A percentile compares a stretch with the other conserved stretches of the same genome.
phyloP scores from a whole-genome alignment of 2,888 invertebrate genomes.

The Emmelina monodactyla region DNA sequence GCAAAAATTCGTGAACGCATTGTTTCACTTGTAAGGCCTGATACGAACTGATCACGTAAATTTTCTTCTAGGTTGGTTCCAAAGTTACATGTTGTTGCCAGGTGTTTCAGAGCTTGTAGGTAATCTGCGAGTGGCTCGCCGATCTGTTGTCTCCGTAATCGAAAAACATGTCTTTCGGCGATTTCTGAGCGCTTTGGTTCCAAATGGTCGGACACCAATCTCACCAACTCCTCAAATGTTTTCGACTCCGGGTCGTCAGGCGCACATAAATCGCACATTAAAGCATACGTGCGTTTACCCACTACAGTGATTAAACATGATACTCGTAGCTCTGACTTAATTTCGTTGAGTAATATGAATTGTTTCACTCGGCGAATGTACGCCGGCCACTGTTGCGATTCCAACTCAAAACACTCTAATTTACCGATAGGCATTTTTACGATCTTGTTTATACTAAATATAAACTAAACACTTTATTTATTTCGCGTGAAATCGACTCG shows the following conservation, averaged over 20 bases:
- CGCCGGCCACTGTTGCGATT: conserved; percentile 5
- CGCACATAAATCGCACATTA: background rate
- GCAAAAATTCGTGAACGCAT: conserved; percentile 8
- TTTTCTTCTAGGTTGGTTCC: conserved; percentile 6
- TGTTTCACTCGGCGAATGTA: conserved; percentile 6
- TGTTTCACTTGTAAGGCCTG: conserved; percentile 5
- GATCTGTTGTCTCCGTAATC: conserved; percentile 3
- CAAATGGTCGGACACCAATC: background rate
- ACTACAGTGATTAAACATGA: background rate
- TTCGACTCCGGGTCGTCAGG: background rate
- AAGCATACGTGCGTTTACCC: background rate
- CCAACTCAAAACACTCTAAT: conserved; percentile 4
- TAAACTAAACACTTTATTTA: background rate
- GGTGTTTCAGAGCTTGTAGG: conserved; percentile 23
- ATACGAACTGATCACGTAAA: conserved; percentile 9
- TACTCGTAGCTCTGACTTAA: conserved; percentile 5
- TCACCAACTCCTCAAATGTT: background rate
- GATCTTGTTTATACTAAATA: no score
- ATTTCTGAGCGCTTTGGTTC: conserved; percentile 4
- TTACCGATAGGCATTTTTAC: conserved; percentile 3
- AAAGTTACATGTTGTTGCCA: conserved; percentile 2
- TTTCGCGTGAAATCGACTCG: background rate
- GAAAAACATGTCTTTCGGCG: conserved; percentile 6
- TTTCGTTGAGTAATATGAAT: conserved; percentile 11
- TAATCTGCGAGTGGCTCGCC: conserved; percentile 5